phyloP scores from a whole-genome alignment of 2,113 vertebrate genomes.

The Odontesthes bonariensis region DNA sequence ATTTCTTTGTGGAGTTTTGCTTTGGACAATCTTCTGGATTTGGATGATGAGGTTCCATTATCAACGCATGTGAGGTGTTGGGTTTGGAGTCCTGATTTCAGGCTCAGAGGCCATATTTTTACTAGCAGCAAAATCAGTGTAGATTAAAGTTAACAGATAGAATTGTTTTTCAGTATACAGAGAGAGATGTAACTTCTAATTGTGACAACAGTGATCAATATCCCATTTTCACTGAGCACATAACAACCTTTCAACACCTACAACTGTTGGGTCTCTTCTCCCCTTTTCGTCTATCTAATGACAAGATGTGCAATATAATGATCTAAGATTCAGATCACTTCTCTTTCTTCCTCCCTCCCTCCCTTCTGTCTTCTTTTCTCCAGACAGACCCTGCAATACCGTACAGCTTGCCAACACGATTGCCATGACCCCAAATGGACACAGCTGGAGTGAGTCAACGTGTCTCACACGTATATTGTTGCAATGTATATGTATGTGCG shows the following conservation, averaged over 20 bases:
- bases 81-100: conserved; percentile 34
- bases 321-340: conserved; percentile 26
- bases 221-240: conserved; percentile 7
- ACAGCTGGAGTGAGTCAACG: conserved; percentile 59
- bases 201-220: neutral
- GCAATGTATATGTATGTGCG: conserved; percentile 1
- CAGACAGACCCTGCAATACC: conserved; percentile 48
- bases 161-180: conserved; percentile 6
- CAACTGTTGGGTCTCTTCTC: neutral
- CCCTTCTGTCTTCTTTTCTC: conserved; percentile 31
- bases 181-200: no score
- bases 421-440: conserved; percentile 46
- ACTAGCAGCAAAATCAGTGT: conserved; percentile 21
- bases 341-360: conserved; percentile 7
- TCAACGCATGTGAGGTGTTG: conserved; percentile 25
- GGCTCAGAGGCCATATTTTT: conserved; percentile 34
- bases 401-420: conserved; percentile 40
- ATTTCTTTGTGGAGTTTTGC: conserved; percentile 61
- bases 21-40: conserved; percentile 56
- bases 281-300: conserved; percentile 4
- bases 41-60: conserved; percentile 46
- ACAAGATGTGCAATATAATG: neutral
- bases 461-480: conserved; percentile 29
- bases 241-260: neutral
- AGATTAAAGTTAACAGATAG: conserved; percentile 11